Evolutionary conservation across 2,797 vertebrate genomes (phyloP), one percentile per base, ranked within the genome.

Genomic region (Pseudopleuronectes americanus): DNA sequence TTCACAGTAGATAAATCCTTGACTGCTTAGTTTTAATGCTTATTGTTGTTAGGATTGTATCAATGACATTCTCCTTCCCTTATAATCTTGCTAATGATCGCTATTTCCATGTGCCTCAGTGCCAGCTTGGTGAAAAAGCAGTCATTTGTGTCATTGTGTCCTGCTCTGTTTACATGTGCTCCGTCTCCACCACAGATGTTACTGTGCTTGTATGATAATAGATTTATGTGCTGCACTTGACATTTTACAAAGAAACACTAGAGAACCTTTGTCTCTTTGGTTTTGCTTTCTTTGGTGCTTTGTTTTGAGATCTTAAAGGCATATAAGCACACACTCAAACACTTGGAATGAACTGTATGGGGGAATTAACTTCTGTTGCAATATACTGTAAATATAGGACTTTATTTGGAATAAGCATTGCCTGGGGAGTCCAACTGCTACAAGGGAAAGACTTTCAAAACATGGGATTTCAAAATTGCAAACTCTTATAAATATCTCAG

Each of bases 131-230:
- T 60, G 31, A 71, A 47, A 71, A 80, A 60, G 59, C 65, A 71
- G 77, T 77, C 81, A 80, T 81, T 79, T 86, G 70, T 79, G 73
- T 43, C 64, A 71, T 85, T 77, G 43, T 47, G 63, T 77, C 62
- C 68, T 61, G 74, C 54, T 74, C 55, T 69, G 64, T 82, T 73
- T 79, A 57, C 60, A 64, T 47, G 36, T 38, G 36, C 31, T 66
- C n/a, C 0, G 24, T 64, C 54, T 72, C 71, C 57, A 22, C 45
- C 57, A 12, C 80, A 83, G 65, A 81, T 84, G 81, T 76, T 56
- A 13, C 19, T 63, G 43, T 68, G 49, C 51, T 54, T 64, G 48
- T 17, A 31, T 52, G 45, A 58, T 36, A 59, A 63, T 14, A 61
- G 38, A 24, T 56, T 56, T 13, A n/a, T 71, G 56, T 75, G 24